Evolutionary conservation across 2,888 invertebrate genomes (phyloP).

Genomic region (Caenorhabditis wallacei): DNA sequence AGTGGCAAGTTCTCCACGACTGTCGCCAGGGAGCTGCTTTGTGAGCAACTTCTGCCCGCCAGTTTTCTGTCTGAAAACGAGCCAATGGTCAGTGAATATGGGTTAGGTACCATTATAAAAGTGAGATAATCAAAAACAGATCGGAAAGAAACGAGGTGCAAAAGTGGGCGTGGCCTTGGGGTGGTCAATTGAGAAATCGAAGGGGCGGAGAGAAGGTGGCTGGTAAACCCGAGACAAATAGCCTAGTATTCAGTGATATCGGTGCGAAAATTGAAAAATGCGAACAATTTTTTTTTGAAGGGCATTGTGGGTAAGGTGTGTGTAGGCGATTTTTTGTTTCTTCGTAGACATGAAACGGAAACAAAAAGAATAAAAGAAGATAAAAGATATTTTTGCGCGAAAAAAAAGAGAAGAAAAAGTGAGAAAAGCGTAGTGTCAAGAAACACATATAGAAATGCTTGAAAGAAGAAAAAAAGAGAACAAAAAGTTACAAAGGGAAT

Average conservation of each 20-base stretch:
- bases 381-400: slow-evolving; percentile 15
- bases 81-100: background rate
- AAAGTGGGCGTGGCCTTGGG: slow-evolving; percentile 39
- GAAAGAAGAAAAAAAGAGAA: slow-evolving; percentile 25
- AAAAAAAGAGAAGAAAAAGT: slow-evolving; percentile 9
- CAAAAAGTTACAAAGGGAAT: slow-evolving; percentile 25
- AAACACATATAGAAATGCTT: slow-evolving; percentile 22
- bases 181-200: slow-evolving; percentile 53
- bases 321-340: slow-evolving; percentile 24
- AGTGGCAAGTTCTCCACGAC: slow-evolving; percentile 78
- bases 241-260: slow-evolving; percentile 5
- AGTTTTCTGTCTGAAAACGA: slow-evolving; percentile 57
- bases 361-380: slow-evolving; percentile 33
- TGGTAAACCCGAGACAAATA: slow-evolving; percentile 22
- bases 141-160: slow-evolving; percentile 15
- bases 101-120: slow-evolving; percentile 8
- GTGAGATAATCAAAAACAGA: slow-evolving; percentile 7
- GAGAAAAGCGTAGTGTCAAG: slow-evolving; percentile 22
- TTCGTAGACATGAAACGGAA: slow-evolving; percentile 21
- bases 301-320: slow-evolving; percentile 39
- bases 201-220: slow-evolving; percentile 31
- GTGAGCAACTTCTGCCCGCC: slow-evolving; percentile 69
- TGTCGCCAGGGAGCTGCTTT: slow-evolving; percentile 73
- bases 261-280: slow-evolving; percentile 48
- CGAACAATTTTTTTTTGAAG: slow-evolving; percentile 58